These are phyloP conservation scores for Elysia crispata DNA, from an alignment of 2,888 invertebrate genomes.

Conservation along the genomic window DNA sequence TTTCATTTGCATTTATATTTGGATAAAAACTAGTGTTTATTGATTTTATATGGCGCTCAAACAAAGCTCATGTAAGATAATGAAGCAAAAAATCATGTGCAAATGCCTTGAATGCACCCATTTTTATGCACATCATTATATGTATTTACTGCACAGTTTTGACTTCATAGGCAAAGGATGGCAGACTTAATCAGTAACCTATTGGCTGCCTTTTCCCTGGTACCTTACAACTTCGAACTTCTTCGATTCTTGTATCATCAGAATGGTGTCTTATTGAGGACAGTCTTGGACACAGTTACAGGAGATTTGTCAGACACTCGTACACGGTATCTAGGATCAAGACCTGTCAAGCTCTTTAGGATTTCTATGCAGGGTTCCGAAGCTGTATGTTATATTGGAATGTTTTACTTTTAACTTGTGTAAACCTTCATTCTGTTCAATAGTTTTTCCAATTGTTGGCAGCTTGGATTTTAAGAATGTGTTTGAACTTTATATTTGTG, in stretches of 20 bases:
- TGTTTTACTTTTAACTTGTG: background rate
- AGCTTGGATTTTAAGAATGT: background rate
- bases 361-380: constrained; percentile 97
- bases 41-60: too few relatives aligned
- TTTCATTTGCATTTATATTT: too few relatives aligned
- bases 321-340: constrained; percentile 95
- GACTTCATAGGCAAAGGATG: too few relatives aligned
- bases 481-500: too few relatives aligned
- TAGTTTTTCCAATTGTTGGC: background rate
- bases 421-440: background rate
- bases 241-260: constrained; percentile 79
- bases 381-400: constrained; percentile 82
- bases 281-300: constrained; percentile 95
- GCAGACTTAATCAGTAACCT: too few relatives aligned
- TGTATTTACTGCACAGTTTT: too few relatives aligned
- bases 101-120: too few relatives aligned
- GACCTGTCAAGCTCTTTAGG: constrained; percentile 96
- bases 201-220: too few relatives aligned
- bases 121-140: too few relatives aligned
- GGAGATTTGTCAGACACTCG: constrained; percentile 98
- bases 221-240: background rate
- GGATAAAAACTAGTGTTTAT: too few relatives aligned
- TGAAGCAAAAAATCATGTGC: too few relatives aligned
- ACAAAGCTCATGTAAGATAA: too few relatives aligned
- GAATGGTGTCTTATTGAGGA: constrained; percentile 95